phyloP scores from a whole-genome alignment of 2,888 invertebrate genomes.

The Rugalucina vietnamica region DNA sequence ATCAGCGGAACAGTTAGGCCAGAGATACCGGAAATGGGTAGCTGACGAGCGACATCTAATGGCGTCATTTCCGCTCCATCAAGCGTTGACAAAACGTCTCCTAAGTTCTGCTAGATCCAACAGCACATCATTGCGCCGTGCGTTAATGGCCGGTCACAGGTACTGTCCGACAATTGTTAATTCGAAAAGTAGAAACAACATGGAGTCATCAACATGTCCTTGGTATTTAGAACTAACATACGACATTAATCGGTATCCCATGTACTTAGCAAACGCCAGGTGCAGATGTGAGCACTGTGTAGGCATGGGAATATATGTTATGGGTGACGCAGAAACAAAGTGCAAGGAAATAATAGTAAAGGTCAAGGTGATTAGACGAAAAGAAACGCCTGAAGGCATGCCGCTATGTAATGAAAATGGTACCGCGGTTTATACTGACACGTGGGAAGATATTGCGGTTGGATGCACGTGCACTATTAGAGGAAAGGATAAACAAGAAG shows the following conservation, averaged over 20 bases:
- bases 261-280: background rate
- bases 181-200: background rate
- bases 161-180: background rate
- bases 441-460: background rate
- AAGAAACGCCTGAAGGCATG: background rate
- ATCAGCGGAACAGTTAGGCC: background rate
- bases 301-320: background rate
- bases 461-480: background rate
- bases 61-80: background rate
- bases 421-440: background rate
- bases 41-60: background rate
- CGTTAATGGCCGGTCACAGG: background rate
- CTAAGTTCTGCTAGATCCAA: background rate
- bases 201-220: constrained; percentile 1
- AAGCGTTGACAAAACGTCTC: background rate
- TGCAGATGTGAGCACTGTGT: background rate
- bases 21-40: background rate
- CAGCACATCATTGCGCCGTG: background rate
- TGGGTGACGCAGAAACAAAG: background rate
- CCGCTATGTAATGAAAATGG: background rate
- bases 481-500: background rate
- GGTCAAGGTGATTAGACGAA: background rate
- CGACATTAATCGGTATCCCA: background rate
- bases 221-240: background rate
- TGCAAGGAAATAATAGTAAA: background rate